Base-by-base conservation (phyloP, 2,888 invertebrate species). In the Drosophila colorata region DNA sequence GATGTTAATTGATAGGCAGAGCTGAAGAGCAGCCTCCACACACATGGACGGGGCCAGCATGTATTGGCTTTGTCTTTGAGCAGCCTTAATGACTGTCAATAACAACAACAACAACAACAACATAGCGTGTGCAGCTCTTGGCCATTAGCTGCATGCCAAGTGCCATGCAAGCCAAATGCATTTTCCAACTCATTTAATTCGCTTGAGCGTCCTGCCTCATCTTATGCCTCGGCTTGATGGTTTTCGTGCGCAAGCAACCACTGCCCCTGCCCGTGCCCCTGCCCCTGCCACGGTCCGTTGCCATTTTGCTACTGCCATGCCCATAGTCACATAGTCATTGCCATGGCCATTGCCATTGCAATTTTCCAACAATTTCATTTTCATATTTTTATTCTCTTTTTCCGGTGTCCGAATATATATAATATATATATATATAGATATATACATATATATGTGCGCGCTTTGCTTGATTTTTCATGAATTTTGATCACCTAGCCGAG, bases 341-440 rank as follows among this genome's bases (percentile, higher is more conserved):
- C 52, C 33, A 55, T n/a, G 28, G 41, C 49, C 64, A 59, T 63
- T 55, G 66, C 61, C 53, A 57, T 64, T 70, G 70, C 79, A 76
- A 81, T 79, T 82, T 80, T 80, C 70, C 79, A 74, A 73, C 79
- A 60, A 78, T 82, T 80, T 78, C 52, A 78, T 78, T 73, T 80
- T 79, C 57, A 77, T 74, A 74, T 74, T 73, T 73, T 64, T 46
- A 60, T 73, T 63, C 37, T 48, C 64, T 71, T 57, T 28, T 63
- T 44, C 59, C 69, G 38, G 25, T 37, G 51, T 59, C 51, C 28
- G 49, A 79, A 79, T 58, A 75, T 28, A 7, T 28, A 28, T 28
- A 7, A 28, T 28, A 28, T 28, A 28, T 28, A 28, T 7, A 31
- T 11, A 31, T 11, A 11, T 31, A 31, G 9, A 31, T 31, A 11